Base-by-base conservation (phyloP, 2,113 vertebrate species). In the Nanger granti region DNA sequence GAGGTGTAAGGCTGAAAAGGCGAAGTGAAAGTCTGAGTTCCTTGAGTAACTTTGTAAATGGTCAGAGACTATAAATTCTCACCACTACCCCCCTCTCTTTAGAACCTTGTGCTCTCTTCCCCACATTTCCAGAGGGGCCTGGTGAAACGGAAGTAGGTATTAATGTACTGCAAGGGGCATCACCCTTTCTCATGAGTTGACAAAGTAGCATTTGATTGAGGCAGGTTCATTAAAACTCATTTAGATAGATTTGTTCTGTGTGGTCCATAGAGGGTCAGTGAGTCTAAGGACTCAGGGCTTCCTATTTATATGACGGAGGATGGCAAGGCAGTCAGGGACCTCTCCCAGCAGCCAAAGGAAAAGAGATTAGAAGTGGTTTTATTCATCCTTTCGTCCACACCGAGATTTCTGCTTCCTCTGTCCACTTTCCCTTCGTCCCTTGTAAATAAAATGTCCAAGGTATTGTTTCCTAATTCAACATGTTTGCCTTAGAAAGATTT, bases 181-280 rank as follows among this genome's bases (percentile, higher is more conserved):
- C 66, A 85, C 93, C 96, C 64, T 93, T 97, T 97, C 94, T 98
- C 97, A 44, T 95, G 54, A 60, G 4, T 97, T 98, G 98, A 99
- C 98, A 97, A 97, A 98, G 98, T 98, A 98, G 97, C 97, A 98
- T 99, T 98, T 98, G 98, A 99, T 98, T 76, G 98, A 98, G 95
- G 98, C 97, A 98, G 96, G 98, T 98, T 99, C 98, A 99, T 99
- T 99, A 98, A 98, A 98, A 98, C 97, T 98, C 98, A 98, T 98
- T 98, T 98, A 98, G 98, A 96, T 97, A 41, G 97, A 98, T 98
- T 98, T 98, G 97, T 97, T 98, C 98, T 91, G 91, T 97, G 34
- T 1, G 59, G 93, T 97, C 66, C 95, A 93, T 69, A 95, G 76
- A 97, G 93, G 49, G 82, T 96, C 96, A 98, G 97, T 96, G 98